phyloP scores from a whole-genome alignment of 2,797 vertebrate species.

The Masticophis lateralis region DNA sequence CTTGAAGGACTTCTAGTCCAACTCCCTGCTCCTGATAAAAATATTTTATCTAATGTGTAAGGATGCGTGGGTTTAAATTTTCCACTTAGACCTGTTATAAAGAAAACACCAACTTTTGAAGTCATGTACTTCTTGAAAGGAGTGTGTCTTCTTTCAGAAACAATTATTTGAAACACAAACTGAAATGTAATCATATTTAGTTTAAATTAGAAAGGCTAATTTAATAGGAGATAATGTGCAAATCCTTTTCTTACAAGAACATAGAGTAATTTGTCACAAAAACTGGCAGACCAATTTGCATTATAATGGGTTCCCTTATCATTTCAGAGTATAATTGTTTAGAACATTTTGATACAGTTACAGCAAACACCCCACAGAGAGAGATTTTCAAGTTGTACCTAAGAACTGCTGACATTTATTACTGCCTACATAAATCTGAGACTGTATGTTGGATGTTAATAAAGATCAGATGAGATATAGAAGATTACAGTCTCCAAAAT shows the following conservation, averaged over 20 bases:
- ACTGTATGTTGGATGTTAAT: not conserved
- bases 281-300: slow-evolving; percentile 14
- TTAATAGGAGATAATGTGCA: slow-evolving; percentile 28
- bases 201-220: slow-evolving; percentile 36
- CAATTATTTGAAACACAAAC: slow-evolving; percentile 32
- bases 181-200: slow-evolving; percentile 33
- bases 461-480: not conserved
- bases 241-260: slow-evolving; percentile 24
- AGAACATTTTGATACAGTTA: slow-evolving; percentile 16
- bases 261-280: slow-evolving; percentile 20
- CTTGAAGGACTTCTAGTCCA: not conserved
- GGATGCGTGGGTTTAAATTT: not conserved
- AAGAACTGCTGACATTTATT: slow-evolving; percentile 12
- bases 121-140: not conserved
- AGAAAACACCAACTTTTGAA: slow-evolving; percentile 8
- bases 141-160: slow-evolving; percentile 16
- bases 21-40: not conserved
- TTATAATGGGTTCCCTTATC: slow-evolving; percentile 29
- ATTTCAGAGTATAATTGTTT: slow-evolving; percentile 31
- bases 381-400: not conserved
- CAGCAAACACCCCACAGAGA: not conserved
- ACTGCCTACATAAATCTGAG: not conserved
- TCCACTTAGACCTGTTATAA: not conserved
- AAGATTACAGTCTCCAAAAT: not conserved
- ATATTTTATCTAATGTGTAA: not conserved